Evolutionary conservation across 2,797 vertebrate species (phyloP), one percentile per base, ranked within the genome.

Genomic region (Podargus strigoides): DNA sequence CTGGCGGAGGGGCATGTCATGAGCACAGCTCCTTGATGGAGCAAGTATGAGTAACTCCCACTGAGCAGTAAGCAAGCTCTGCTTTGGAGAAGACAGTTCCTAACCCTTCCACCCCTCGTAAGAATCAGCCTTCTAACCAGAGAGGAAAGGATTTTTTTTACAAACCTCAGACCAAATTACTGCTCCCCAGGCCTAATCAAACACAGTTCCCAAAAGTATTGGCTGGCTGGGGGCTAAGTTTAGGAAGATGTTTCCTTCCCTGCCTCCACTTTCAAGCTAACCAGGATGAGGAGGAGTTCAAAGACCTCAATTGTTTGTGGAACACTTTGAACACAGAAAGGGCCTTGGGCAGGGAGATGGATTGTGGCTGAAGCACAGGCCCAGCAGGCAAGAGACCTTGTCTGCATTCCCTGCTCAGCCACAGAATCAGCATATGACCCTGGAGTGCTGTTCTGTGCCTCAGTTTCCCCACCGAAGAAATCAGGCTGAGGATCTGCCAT

Each of bases 201-300:
- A 74, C 36, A 19, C 47, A 28, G 72, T 23, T 80, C 73, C 87
- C 87, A 8, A 63, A 76, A 60, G 86, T 20, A 50, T 83, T 91
- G 94, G 72, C 90, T 93, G 94, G 85, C 94, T 83, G 82, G 87
- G 91, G 89, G 91, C 91, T 27, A 36, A 23, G 72, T 42, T 63
- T 72, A 83, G 85, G 91, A 55, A 87, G 89, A 91, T 49, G 79
- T 83, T 94, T 92, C 93, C 93, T 92, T 93, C 89, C 78, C 94
- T 87, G 85, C 92, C 93, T 79, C 68, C 72, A 30, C 89, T 81
- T 62, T 73, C 91, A 58, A 81, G n/a, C 91, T 84, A 95, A 91
- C 89, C 60, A 53, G 89, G 93, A 80, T 82, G 88, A 93, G 94
- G 85, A 94, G 95, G 95, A 94, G 94, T 94, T 94, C 95, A 92